phyloP scores from a whole-genome alignment of 2,113 vertebrate species.

The Hyperoodon ampullatus region DNA sequence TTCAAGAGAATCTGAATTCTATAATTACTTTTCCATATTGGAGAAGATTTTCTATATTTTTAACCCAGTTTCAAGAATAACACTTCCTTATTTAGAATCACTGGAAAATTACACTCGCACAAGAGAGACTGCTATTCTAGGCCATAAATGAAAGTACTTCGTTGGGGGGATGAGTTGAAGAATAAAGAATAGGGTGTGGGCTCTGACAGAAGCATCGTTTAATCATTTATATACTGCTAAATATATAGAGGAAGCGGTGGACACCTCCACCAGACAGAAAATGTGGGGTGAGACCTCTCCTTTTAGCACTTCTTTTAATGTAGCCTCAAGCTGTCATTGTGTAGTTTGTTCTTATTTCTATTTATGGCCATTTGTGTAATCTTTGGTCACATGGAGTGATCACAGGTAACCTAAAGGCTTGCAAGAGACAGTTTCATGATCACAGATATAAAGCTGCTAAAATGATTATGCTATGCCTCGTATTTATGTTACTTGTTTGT shows the following conservation, averaged over 20 bases:
- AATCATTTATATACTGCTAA: conserved; percentile 49
- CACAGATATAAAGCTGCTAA: not conserved
- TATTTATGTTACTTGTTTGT: not conserved
- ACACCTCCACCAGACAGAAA: conserved; percentile 50
- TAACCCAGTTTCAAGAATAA: conserved; percentile 74
- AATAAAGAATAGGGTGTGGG: conserved; percentile 24
- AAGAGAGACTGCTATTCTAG: conserved; percentile 62
- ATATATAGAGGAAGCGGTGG: conserved; percentile 54
- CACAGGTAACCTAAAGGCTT: conserved; percentile 44
- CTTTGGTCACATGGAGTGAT: not conserved
- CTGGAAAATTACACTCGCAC: conserved; percentile 66
- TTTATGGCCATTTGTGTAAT: conserved; percentile 55
- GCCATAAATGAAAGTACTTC: conserved; percentile 64
- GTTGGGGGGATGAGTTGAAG: conserved; percentile 1
- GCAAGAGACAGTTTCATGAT: not conserved
- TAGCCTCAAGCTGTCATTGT: conserved; percentile 50
- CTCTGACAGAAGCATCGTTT: conserved; percentile 51
- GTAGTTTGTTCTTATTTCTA: conserved; percentile 41
- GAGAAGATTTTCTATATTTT: conserved; percentile 75
- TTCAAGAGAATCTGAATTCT: conserved; percentile 65
- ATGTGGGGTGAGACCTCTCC: conserved; percentile 36
- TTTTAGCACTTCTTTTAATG: conserved; percentile 67
- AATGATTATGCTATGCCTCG: not conserved
- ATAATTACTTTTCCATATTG: conserved; percentile 69
- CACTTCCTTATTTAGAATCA: conserved; percentile 66